A percentile compares a stretch with the other conserved stretches of the same genome.
Conservation (phyloP, 2,113 vertebrate species). For the Tenrec ecaudatus region DNA sequence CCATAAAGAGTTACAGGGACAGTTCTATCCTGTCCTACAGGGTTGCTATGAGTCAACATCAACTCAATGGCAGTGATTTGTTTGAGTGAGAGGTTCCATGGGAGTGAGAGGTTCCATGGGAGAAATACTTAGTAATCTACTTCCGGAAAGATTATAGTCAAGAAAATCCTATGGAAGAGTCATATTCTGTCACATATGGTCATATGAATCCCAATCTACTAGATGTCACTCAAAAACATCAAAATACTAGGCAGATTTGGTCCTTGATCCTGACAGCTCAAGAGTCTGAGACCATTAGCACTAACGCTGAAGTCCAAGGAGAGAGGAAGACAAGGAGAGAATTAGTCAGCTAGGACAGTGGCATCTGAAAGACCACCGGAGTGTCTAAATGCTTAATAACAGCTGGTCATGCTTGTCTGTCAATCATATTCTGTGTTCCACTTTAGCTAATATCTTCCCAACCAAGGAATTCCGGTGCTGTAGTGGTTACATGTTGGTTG, state of each 20-base stretch:
- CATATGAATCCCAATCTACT: background rate
- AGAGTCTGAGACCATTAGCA: background rate
- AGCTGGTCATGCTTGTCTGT: background rate
- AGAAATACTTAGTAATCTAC: background rate
- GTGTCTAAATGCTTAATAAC: background rate
- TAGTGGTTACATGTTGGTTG: too few species aligned
- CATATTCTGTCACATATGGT: background rate
- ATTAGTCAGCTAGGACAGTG: background rate
- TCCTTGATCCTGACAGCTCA: background rate
- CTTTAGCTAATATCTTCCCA: slow-evolving; percentile 6
- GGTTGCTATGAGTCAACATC: too few species aligned
- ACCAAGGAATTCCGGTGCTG: background rate
- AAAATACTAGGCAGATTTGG: slow-evolving; percentile 39
- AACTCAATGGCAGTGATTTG: too few species aligned
- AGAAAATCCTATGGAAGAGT: background rate
- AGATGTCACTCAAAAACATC: background rate
- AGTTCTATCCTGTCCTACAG: too few species aligned
- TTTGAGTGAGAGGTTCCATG: background rate
- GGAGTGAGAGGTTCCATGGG: background rate
- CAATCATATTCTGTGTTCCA: background rate
- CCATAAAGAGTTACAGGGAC: too few species aligned
- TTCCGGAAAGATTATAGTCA: background rate
- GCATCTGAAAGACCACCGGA: background rate
- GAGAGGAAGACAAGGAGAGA: background rate
- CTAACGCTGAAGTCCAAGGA: background rate